A percentile compares a stretch with the other conserved stretches of the same genome.
Evolutionary conservation across 2,888 invertebrate species (phyloP).

Genomic region (Ashinkailepas kermadecensis): DNA sequence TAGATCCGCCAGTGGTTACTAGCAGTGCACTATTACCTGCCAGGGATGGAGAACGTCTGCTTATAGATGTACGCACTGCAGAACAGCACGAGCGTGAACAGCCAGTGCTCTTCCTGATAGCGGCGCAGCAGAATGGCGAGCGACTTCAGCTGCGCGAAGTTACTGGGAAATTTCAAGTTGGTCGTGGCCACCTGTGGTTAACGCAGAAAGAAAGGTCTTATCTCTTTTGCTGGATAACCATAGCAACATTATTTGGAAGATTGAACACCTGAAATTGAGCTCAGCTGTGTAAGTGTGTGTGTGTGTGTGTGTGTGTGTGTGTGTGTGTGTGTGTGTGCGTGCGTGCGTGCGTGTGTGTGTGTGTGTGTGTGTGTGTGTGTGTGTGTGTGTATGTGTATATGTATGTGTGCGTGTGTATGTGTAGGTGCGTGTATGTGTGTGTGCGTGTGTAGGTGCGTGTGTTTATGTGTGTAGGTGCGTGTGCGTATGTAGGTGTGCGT

Average conservation of each 20-base stretch:
- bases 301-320: background rate
- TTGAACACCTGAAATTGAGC: background rate
- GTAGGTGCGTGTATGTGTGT: no score
- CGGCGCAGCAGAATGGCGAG: slow-evolving; percentile 27
- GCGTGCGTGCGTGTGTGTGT: no score
- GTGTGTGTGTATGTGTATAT: no score
- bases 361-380: no score
- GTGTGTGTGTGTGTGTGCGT: background rate
- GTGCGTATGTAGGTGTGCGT: no score
- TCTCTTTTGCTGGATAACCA: background rate
- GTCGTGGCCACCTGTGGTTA: background rate
- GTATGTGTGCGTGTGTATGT: no score
- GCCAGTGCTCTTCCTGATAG: slow-evolving; percentile 42
- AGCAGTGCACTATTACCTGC: background rate
- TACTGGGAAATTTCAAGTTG: slow-evolving; percentile 31
- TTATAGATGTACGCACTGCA: slow-evolving; percentile 52
- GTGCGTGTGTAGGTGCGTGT: no score
- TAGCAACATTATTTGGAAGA: background rate
- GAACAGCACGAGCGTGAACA: slow-evolving; percentile 49
- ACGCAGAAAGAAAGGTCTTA: background rate
- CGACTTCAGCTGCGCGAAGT: slow-evolving; percentile 29
- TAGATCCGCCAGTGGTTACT: no score
- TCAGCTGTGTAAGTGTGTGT: background rate
- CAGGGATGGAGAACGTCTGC: slow-evolving; percentile 36
- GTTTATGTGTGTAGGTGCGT: no score